Base-by-base conservation (phyloP, 2,888 invertebrate species). In the Noctua comes region DNA sequence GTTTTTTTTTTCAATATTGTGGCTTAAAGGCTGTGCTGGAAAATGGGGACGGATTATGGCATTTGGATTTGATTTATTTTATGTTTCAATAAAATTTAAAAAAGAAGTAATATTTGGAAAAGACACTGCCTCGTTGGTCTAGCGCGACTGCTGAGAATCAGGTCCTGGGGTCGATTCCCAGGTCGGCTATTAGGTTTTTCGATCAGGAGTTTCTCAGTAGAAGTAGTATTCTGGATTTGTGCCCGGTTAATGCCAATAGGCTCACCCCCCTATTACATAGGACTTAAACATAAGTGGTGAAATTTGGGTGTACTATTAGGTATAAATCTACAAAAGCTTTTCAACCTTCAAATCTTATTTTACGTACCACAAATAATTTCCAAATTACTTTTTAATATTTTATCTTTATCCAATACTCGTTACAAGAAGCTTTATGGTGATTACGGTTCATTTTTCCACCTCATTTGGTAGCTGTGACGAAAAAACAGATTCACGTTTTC, bases 401-500 rank as follows among this genome's bases (percentile, higher is more conserved):
- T 80, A 89, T 82, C 77, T 81, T 82, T 84, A 87, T 84, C 64
- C 79, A 83, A 85, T 85, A 79, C 86, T 85, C 85, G 70, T 80
- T 80, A 80, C 76, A 82, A 81, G 77, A 82, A 86, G 82, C 71
- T 83, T 87, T 88, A 86, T 83, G 76, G 36, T 88, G 88, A 89
- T 88, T 86, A 80, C 88, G 82, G 83, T 89, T 90, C 90, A 90
- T 93, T 93, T 93, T 93, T 92, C 91, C 91, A 91, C 91, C 91
- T 93, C 93, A 93, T 94, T 95, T 92, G 91, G 90, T 90, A 91
- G 91, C 90, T 90, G 93, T 93, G 93, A 93, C 93, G 92, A 92
- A 90, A 84, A 91, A 91, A 93, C 94, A 92, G 93, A 94, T 93
- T 91, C 90, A 90, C 92, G 91, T 92, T 94, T 94, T 94, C 93